A percentile compares a stretch with the other conserved stretches of the same genome.
Evolutionary conservation across 2,888 invertebrate species (phyloP).

Genomic region (Odontomyia ornata): DNA sequence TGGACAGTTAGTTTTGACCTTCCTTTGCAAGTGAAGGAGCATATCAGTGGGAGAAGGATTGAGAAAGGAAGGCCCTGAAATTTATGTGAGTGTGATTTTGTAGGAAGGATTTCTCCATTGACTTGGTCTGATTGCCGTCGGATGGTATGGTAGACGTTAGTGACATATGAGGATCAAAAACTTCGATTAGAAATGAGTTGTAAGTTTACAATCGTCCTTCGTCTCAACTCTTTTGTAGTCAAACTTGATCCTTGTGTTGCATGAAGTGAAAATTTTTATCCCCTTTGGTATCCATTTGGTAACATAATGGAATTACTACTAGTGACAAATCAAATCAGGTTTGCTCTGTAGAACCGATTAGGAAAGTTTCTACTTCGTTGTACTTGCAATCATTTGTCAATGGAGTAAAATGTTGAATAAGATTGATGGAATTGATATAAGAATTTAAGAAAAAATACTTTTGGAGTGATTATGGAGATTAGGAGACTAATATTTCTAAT

Average conservation of each 20-base stretch:
- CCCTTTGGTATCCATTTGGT: background rate
- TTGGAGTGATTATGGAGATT: too few species aligned
- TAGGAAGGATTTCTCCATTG: background rate
- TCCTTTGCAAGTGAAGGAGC: too few species aligned
- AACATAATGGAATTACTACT: background rate
- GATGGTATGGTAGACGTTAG: too few species aligned
- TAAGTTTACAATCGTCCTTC: too few species aligned
- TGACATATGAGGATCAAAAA: too few species aligned
- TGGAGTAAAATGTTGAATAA: background rate
- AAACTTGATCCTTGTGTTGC: background rate
- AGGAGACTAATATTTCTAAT: too few species aligned
- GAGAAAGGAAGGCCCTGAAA: too few species aligned
- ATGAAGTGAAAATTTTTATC: background rate
- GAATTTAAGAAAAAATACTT: too few species aligned
- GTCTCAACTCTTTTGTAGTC: background rate
- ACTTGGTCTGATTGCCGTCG: background rate
- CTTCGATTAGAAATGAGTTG: too few species aligned
- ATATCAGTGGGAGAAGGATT: too few species aligned
- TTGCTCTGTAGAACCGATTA: background rate
- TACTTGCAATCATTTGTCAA: background rate
- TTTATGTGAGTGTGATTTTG: background rate
- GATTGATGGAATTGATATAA: too few species aligned
- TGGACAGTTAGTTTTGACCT: background rate
- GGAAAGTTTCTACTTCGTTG: background rate
- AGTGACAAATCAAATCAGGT: slow-evolving; percentile 2